phyloP scores from a whole-genome alignment of 2,888 invertebrate species.

The Apamea crenata region DNA sequence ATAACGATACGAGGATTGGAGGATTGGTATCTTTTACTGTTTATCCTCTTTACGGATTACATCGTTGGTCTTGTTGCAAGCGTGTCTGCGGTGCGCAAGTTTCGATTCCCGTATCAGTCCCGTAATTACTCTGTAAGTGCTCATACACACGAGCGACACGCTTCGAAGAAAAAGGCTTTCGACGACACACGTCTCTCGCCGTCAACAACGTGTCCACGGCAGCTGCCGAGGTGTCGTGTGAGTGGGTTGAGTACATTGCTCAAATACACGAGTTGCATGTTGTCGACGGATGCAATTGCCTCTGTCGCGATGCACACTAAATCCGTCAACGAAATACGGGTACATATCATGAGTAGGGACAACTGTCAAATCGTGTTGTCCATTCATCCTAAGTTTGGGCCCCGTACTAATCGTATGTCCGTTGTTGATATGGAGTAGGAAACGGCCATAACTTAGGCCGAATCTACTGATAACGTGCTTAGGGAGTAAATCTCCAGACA shows the following conservation, averaged over 20 bases:
- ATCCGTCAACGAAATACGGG: too few species aligned
- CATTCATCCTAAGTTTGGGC: neutral
- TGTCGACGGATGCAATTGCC: neutral
- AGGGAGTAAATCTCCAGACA: neutral
- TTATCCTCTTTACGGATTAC: neutral
- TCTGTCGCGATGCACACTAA: neutral
- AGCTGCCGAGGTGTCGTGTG: neutral
- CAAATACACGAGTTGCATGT: neutral
- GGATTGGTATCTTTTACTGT: neutral
- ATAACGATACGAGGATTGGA: neutral
- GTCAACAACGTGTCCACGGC: neutral
- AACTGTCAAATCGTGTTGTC: neutral
- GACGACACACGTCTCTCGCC: too few species aligned
- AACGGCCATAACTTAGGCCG: neutral
- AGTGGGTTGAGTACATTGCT: neutral
- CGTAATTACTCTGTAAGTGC: too few species aligned
- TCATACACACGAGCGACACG: too few species aligned
- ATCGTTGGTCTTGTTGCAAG: neutral
- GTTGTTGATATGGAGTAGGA: neutral
- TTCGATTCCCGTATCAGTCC: neutral
- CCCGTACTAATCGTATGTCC: neutral
- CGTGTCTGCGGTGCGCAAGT: neutral
- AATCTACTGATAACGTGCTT: too few species aligned
- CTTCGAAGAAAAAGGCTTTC: too few species aligned
- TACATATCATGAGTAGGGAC: too few species aligned